Evolutionary conservation across 2,797 vertebrate genomes (phyloP).

Genomic region (Halcyon badia): DNA sequence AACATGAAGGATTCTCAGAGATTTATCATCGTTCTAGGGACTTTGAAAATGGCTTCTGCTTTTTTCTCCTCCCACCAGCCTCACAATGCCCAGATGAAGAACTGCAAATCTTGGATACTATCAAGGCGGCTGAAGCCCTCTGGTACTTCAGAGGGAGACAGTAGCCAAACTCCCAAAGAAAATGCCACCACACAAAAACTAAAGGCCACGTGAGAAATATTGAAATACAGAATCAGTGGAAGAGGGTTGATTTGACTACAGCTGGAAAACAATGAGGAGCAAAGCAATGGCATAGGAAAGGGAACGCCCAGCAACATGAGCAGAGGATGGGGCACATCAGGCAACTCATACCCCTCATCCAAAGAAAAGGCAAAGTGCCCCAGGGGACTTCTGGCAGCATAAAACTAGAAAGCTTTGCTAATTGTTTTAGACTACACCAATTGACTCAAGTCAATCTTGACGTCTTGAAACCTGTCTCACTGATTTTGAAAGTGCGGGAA

Average conservation of each 20-base stretch:
- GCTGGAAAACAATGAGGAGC: background rate
- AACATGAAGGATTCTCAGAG: background rate
- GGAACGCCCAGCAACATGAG: background rate
- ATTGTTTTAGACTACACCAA: background rate
- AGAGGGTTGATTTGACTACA: background rate
- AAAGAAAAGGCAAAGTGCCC: background rate
- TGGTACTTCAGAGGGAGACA: background rate
- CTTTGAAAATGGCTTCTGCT: background rate
- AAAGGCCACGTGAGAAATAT: background rate
- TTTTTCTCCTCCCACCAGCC: background rate
- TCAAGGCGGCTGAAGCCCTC: background rate
- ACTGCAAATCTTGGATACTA: background rate
- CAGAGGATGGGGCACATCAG: background rate
- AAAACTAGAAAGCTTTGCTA: background rate
- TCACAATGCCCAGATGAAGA: background rate
- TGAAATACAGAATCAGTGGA: background rate
- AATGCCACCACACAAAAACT: rapidly evolving
- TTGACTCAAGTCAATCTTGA: background rate
- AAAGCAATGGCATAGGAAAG: background rate
- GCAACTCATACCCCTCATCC: rapidly evolving
- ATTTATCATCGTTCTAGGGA: background rate
- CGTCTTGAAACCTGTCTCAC: background rate
- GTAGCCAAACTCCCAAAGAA: background rate
- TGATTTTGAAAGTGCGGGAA: background rate
- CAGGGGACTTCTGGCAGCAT: rapidly evolving